Percentiles rank a stretch among this genome's conserved stretches.
Conservation (phyloP, 2,113 vertebrate genomes). For the Vulpes vulpes region DNA sequence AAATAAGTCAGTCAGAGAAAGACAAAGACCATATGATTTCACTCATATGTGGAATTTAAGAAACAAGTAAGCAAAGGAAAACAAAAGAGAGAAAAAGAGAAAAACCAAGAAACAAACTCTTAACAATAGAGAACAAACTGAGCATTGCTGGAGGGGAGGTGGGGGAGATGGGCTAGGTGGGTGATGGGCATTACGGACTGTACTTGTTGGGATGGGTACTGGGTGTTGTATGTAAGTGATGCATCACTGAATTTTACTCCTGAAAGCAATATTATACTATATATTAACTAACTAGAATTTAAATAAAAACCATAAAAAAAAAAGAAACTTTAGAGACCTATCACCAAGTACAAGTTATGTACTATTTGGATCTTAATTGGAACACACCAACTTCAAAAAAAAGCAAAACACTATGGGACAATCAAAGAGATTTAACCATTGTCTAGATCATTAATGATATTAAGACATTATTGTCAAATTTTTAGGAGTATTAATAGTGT, state of each 20-base stretch:
- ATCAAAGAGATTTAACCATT: not conserved
- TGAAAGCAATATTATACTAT: not conserved
- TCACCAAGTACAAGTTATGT: not conserved
- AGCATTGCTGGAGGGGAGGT: not conserved
- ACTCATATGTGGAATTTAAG: not conserved
- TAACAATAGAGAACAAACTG: not conserved
- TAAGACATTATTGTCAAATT: not conserved
- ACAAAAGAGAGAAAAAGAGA: not conserved
- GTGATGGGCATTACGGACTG: not conserved
- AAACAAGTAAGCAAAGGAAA: not conserved
- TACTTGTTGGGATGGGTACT: not conserved
- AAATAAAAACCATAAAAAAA: not conserved
- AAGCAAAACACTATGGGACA: not conserved
- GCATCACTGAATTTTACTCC: not conserved
- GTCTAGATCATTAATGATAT: not conserved
- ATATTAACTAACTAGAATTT: not conserved
- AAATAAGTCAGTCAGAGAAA: not conserved
- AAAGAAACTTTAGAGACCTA: not conserved
- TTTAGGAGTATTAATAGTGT: not conserved
- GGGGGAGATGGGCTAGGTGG: not conserved
- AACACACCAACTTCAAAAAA: not conserved
- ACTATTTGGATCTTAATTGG: conserved; percentile 9
- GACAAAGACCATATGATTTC: not conserved
- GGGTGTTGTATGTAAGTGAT: not conserved
- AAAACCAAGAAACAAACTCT: not conserved